Evolutionary conservation across 2,797 vertebrate species (phyloP), one percentile per base, ranked within the genome.

Genomic region (Tadarida brasiliensis): DNA sequence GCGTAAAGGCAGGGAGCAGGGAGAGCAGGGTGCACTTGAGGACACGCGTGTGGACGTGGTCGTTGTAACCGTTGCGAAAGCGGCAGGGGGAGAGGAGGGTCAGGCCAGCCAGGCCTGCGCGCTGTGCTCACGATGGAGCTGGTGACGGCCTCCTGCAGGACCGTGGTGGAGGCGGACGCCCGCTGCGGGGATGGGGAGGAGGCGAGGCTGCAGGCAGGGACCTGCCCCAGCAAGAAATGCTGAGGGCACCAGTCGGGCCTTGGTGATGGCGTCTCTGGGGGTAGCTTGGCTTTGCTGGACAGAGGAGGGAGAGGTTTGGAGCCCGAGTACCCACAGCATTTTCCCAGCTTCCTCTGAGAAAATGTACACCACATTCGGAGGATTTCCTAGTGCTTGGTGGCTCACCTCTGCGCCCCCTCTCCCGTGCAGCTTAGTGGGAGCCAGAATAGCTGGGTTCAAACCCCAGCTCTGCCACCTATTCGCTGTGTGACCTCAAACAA

Each of bases 71-170:
- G 49, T 44, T 33, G n/a, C 20, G 33, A 14, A 65, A 8, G 26
- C 0, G 0, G 0, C 8, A 0, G 1, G 11, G 6, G 12, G 5
- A 33, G 63, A 4, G 2, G 22, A 57, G 35, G 17, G 20, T 30
- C 22, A 11, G 14, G 20, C 33, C 80, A 26, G 54, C 5, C 7
- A 30, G 24, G n/a, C 7, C 26, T 54, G 3, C 15, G 1, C 16
- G 28, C 90, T 7, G 17, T 9, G 26, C 56, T 16, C 49, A 51
- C 10, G 5, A 65, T 2, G 19, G 5, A 2, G 33, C 54, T 11
- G 0, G 0, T 15, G 12, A 26, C 0, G 15, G 19, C 17, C 35
- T 74, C 17, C 10, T 51, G 24, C 39, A 24, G n/a, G 51, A n/a
- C 11, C 5, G 11, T 0, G 10, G 14, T 5, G 16, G 77, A 2